phyloP scores from a whole-genome alignment of 92 coral and sea anemone genomes.

The Epizoanthus rinbou region DNA sequence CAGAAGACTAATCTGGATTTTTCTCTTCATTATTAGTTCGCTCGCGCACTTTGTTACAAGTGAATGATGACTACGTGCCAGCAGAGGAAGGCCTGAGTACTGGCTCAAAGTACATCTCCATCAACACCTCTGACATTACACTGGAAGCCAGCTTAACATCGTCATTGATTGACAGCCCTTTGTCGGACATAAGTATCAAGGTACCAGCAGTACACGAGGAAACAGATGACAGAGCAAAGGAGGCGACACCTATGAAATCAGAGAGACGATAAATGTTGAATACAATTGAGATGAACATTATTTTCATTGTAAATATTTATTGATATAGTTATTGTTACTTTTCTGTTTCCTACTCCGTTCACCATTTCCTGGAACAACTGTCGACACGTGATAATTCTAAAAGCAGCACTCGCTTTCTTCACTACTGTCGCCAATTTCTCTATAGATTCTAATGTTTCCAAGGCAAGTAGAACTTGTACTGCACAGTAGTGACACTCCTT shows the following conservation, averaged over 20 bases:
- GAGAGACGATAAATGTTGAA: constrained; percentile 9
- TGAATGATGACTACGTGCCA: constrained; percentile 21
- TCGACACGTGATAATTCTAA: neutral
- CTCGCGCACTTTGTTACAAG: constrained; percentile 43
- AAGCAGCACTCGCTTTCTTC: too few species aligned
- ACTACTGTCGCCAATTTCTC: too few species aligned
- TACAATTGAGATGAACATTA: neutral
- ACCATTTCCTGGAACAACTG: neutral
- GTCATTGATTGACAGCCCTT: constrained; percentile 9
- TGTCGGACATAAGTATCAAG: constrained; percentile 34
- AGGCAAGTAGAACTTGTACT: too few species aligned
- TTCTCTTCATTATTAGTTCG: neutral
- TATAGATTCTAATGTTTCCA: too few species aligned
- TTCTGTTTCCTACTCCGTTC: neutral
- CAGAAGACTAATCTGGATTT: too few species aligned
- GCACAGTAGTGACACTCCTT: too few species aligned
- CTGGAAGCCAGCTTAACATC: constrained; percentile 17
- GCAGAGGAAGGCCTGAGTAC: constrained; percentile 30
- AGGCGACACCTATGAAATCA: constrained; percentile 10
- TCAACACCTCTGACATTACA: constrained; percentile 21
- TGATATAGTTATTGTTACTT: neutral
- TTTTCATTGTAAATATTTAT: constrained; percentile 13
- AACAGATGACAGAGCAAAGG: neutral
- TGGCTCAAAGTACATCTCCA: constrained; percentile 28
- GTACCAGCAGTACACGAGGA: constrained; percentile 13